Evolutionary conservation across 2,888 invertebrate species (phyloP).

Genomic region (Sthenelais limicola): DNA sequence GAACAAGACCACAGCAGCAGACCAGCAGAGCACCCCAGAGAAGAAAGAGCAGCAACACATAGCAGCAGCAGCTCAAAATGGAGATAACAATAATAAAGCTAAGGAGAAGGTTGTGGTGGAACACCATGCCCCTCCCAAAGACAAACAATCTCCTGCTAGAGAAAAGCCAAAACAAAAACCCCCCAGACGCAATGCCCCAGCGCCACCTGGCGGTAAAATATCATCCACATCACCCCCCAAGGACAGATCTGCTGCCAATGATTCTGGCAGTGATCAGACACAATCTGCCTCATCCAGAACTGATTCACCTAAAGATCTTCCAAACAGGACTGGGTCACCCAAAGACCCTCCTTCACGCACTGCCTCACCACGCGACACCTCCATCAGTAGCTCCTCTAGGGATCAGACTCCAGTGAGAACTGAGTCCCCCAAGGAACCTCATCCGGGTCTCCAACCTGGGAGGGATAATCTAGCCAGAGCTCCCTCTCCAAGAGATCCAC

Average conservation of each 20-base stretch:
- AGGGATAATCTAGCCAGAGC: background rate
- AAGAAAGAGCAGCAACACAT: constrained; percentile 3
- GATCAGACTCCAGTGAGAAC: constrained; percentile 5
- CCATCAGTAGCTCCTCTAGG: background rate
- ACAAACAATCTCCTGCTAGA: constrained; percentile 1
- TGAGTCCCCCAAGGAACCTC: constrained; percentile 15
- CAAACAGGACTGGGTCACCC: constrained; percentile 12
- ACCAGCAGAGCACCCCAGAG: background rate
- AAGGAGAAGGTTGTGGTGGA: background rate
- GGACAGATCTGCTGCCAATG: too few relatives aligned
- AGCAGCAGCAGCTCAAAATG: background rate
- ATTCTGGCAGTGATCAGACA: too few relatives aligned
- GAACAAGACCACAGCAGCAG: background rate
- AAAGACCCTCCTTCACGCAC: constrained; percentile 27
- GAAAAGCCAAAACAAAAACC: too few relatives aligned
- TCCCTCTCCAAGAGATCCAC: constrained; percentile 7
- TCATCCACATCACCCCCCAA: constrained; percentile 3
- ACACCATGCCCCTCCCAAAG: constrained; percentile 17
- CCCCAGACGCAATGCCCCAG: constrained; percentile 18
- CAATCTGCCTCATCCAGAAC: background rate
- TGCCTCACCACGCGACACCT: constrained; percentile 5
- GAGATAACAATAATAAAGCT: background rate
- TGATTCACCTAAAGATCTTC: background rate
- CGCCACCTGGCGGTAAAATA: background rate
- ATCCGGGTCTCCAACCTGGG: too few relatives aligned